These are phyloP conservation scores for Peromyscus attwateri DNA, from an alignment of 2,797 vertebrate species.

Conservation along the genomic window DNA sequence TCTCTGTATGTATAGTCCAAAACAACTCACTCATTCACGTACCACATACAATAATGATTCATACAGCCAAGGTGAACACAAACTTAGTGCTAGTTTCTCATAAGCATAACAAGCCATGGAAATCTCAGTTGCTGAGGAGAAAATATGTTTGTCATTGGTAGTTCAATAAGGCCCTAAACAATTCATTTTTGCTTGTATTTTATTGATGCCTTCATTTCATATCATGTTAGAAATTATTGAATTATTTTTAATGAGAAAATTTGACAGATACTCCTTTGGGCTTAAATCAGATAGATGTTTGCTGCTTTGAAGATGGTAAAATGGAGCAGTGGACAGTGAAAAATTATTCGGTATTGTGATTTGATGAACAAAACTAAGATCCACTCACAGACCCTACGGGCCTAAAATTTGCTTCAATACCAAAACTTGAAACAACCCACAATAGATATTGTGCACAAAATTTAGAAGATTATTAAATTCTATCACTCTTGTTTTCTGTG, in stretches of 20 bases:
- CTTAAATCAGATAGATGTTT: neutral
- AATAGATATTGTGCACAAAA: neutral
- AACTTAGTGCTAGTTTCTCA: neutral
- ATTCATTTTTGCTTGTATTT: neutral
- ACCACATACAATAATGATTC: neutral
- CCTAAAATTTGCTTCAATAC: neutral
- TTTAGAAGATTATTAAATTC: conserved; percentile 12
- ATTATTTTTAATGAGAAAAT: conserved; percentile 26
- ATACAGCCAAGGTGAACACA: neutral
- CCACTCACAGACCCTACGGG: neutral
- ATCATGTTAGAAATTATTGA: neutral
- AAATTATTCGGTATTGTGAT: neutral
- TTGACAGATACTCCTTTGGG: conserved; percentile 7
- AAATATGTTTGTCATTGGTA: neutral
- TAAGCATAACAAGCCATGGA: neutral
- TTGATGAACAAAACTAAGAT: conserved; percentile 5
- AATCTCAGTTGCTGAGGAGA: neutral
- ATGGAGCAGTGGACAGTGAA: neutral
- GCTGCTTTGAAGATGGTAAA: conserved; percentile 16
- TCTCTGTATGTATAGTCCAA: neutral
- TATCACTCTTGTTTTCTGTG: conserved; percentile 45
- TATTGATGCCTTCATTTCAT: neutral
- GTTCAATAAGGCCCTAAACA: neutral
- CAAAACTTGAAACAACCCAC: neutral
- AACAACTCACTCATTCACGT: neutral